Conservation (phyloP, 2,888 invertebrate genomes). For the Phalangium opilio region DNA sequence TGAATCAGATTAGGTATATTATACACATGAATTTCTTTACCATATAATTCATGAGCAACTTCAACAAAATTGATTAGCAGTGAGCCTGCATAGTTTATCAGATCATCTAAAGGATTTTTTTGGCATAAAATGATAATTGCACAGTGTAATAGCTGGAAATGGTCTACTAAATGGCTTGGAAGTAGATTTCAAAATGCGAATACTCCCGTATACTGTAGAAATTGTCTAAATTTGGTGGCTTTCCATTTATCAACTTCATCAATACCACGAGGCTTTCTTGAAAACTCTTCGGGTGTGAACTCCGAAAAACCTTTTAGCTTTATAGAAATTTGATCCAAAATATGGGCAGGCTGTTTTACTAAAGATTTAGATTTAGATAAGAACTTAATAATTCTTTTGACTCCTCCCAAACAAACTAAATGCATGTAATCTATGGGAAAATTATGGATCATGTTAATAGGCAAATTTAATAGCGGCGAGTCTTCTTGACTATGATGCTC, state of each 20-base stretch:
- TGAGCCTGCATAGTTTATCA: too few relatives aligned
- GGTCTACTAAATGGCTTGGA: too few relatives aligned
- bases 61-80: neutral
- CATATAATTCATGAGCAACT: neutral
- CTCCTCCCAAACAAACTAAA: conserved; percentile 24
- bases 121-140: too few relatives aligned
- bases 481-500: too few relatives aligned
- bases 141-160: too few relatives aligned
- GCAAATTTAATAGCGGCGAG: too few relatives aligned
- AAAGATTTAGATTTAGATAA: too few relatives aligned
- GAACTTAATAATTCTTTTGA: conserved; percentile 13
- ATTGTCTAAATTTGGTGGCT: neutral
- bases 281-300: neutral
- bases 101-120: too few relatives aligned
- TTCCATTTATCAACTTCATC: conserved; percentile 3
- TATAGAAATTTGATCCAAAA: too few relatives aligned
- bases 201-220: neutral
- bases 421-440: conserved; percentile 30
- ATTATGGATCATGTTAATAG: too few relatives aligned
- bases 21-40: neutral
- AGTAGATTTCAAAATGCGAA: neutral
- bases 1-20: conserved; percentile 1
- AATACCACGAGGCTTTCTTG: neutral
- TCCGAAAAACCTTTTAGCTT: neutral
- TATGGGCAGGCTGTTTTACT: too few relatives aligned